Percentiles rank a stretch among this genome's conserved stretches.
These are phyloP conservation scores for Sebastes diaconus DNA, from an alignment of 2,797 vertebrate species.

Conservation along the genomic window DNA sequence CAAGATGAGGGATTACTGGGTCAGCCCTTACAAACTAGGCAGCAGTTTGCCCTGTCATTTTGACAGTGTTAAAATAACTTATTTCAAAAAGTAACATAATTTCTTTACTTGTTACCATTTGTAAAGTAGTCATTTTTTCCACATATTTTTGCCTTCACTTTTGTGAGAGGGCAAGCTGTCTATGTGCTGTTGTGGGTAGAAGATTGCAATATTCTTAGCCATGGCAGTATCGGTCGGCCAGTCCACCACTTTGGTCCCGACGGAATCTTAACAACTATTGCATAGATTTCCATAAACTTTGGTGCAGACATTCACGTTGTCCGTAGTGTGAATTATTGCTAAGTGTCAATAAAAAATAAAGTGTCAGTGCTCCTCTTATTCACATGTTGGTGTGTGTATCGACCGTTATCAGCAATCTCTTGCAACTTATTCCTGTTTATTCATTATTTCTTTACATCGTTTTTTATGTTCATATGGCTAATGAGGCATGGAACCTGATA, in stretches of 20 bases:
- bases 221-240: neutral
- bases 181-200: neutral
- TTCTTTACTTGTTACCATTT: neutral
- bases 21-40: neutral
- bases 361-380: no score
- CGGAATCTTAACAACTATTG: neutral
- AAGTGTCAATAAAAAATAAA: no score
- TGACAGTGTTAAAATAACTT: neutral
- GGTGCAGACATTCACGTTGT: neutral
- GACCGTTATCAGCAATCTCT: no score
- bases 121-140: no score
- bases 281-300: neutral
- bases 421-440: no score
- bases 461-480: no score
- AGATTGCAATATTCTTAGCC: neutral
- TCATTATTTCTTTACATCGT: no score
- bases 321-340: no score
- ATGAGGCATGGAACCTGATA: no score
- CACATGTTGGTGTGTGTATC: no score
- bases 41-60: neutral
- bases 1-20: neutral
- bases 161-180: neutral
- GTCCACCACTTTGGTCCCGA: neutral
- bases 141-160: neutral
- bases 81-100: no score